Conservation (phyloP, 2,888 invertebrate species). For the Drosophila prolongata region DNA sequence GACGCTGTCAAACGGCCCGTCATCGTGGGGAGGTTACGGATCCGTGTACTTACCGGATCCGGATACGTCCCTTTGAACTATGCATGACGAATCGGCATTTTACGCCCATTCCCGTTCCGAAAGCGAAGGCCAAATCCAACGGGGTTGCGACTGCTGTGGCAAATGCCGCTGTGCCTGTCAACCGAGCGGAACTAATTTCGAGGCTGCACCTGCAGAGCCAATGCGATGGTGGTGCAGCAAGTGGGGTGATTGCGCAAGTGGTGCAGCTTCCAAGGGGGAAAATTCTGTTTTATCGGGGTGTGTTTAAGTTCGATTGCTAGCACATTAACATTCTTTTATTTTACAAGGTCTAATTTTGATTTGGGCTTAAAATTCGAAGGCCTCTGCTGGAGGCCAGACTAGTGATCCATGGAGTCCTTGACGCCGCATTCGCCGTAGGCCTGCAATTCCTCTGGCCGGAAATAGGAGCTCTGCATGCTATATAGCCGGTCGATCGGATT, state of each 20-base stretch:
- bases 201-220: slow-evolving; percentile 83
- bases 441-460: slow-evolving; percentile 86
- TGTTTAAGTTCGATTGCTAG: slow-evolving; percentile 47
- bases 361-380: slow-evolving; percentile 68
- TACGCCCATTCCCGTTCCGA: slow-evolving; percentile 76
- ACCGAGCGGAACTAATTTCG: slow-evolving; percentile 83
- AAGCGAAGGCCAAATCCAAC: slow-evolving; percentile 30
- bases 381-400: slow-evolving; percentile 8
- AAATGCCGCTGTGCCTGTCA: slow-evolving; percentile 82
- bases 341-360: slow-evolving; percentile 82
- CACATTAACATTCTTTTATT: slow-evolving; percentile 71
- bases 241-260: slow-evolving; percentile 49
- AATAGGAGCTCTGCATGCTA: slow-evolving; percentile 88
- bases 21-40: slow-evolving; percentile 25
- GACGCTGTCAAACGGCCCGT: slow-evolving; percentile 57
- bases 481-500: slow-evolving; percentile 88
- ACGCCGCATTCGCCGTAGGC: slow-evolving; percentile 79
- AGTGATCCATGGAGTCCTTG: slow-evolving; percentile 79
- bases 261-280: slow-evolving; percentile 6
- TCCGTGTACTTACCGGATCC: slow-evolving; percentile 21
- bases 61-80: slow-evolving; percentile 73
- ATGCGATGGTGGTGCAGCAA: slow-evolving; percentile 44
- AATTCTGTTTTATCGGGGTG: slow-evolving; percentile 10
- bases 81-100: slow-evolving; percentile 84
- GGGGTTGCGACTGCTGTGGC: slow-evolving; percentile 65